Conservation (phyloP, 1,140 invertebrate species). For the Neoseiulus cucumeris region DNA sequence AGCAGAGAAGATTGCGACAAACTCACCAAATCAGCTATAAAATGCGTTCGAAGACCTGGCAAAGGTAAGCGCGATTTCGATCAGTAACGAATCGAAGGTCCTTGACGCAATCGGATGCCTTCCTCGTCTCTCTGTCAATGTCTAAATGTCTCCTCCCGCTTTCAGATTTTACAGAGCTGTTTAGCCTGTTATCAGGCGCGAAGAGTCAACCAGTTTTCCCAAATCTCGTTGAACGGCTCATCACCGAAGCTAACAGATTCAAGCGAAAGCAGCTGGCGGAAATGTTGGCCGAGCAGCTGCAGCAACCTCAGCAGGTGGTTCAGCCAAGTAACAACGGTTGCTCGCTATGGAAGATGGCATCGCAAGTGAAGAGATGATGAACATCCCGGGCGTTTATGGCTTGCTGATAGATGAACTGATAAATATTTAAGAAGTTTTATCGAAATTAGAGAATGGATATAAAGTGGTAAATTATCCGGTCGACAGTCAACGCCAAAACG, state of each 20-base stretch:
- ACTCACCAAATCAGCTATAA: not conserved
- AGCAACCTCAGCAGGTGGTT: not conserved
- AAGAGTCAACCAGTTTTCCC: not conserved
- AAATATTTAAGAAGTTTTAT: not conserved
- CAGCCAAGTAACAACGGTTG: not conserved
- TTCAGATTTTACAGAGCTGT: constrained; percentile 1
- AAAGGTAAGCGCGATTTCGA: not conserved
- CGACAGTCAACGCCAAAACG: not conserved
- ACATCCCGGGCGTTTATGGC: not conserved
- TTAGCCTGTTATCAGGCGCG: not conserved
- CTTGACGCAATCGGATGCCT: no score
- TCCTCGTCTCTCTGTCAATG: no score
- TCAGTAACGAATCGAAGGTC: no score
- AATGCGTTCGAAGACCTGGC: constrained; percentile 3
- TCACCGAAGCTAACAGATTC: not conserved
- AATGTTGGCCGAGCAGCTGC: not conserved
- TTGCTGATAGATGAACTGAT: not conserved
- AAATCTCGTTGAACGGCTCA: not conserved
- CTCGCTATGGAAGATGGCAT: constrained; percentile 6
- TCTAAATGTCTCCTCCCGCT: not conserved
- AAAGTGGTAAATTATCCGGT: not conserved
- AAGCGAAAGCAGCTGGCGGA: not conserved
- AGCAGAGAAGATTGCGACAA: not conserved
- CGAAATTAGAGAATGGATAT: not conserved
- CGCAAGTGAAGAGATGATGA: not conserved